Conservation (phyloP, 1,140 invertebrate genomes). For the Megalonaias nervosa region DNA sequence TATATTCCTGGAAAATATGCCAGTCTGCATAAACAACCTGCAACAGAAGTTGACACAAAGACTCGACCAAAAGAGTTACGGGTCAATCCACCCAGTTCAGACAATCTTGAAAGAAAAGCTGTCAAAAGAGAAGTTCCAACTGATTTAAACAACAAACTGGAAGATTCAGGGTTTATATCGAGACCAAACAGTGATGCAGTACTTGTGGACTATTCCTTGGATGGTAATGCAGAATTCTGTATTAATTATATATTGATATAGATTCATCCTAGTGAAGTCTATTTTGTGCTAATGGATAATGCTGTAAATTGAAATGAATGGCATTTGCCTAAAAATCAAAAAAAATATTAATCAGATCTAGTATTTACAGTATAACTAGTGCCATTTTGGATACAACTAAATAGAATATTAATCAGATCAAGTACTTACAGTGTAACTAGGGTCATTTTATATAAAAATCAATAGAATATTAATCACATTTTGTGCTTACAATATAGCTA, state of each 20-base stretch:
- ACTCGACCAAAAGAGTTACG: conserved; percentile 45
- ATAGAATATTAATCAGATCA: too few relatives aligned
- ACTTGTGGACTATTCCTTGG: conserved; percentile 27
- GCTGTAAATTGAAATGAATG: background rate
- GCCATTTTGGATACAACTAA: too few relatives aligned
- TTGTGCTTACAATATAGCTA: too few relatives aligned
- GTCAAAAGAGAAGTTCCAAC: conserved; percentile 22
- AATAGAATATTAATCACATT: too few relatives aligned
- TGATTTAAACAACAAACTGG: conserved; percentile 39
- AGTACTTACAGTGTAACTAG: too few relatives aligned
- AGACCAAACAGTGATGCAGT: conserved; percentile 57
- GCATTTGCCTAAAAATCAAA: background rate
- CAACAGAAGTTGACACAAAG: conserved; percentile 24
- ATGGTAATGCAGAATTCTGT: background rate
- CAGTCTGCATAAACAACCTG: conserved; percentile 31
- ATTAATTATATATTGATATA: background rate
- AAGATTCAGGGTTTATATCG: conserved; percentile 56
- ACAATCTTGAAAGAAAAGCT: conserved; percentile 7
- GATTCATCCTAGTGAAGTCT: background rate
- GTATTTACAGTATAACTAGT: too few relatives aligned
- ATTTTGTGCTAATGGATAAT: background rate
- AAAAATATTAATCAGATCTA: too few relatives aligned
- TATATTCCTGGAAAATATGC: conserved; percentile 49
- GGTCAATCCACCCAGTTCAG: conserved; percentile 28
- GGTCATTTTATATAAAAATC: too few relatives aligned